These are phyloP conservation scores for Apogon hyalosoma DNA, from an alignment of 2,797 vertebrate genomes.

Conservation along the genomic window DNA sequence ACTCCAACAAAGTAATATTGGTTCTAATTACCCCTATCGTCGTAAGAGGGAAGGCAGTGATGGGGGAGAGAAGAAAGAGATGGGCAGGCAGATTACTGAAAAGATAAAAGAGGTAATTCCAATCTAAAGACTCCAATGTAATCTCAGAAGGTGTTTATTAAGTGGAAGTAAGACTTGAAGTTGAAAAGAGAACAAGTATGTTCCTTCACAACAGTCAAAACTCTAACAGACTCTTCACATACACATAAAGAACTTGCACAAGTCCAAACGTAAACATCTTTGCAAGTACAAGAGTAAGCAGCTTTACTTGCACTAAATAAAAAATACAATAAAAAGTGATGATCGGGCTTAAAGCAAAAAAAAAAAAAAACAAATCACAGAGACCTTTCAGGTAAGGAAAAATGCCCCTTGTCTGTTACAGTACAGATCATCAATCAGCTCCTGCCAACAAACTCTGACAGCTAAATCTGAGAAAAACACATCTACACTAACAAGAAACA, in stretches of 20 bases:
- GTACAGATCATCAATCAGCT: constrained; percentile 44
- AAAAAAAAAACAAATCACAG: not conserved
- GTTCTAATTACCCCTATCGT: constrained; percentile 58
- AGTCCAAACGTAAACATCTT: constrained; percentile 42
- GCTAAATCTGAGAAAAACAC: constrained; percentile 46
- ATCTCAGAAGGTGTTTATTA: constrained; percentile 34
- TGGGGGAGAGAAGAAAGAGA: constrained; percentile 5
- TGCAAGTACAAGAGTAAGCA: constrained; percentile 27
- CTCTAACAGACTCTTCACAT: constrained; percentile 22
- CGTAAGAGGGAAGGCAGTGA: constrained; percentile 40
- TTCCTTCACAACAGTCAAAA: constrained; percentile 26
- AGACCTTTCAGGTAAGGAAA: constrained; percentile 39
- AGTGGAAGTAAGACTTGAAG: constrained; percentile 18
- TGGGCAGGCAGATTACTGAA: constrained; percentile 43
- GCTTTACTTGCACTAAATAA: constrained; percentile 35
- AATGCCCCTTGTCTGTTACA: constrained; percentile 33
- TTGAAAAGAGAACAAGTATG: constrained; percentile 29
- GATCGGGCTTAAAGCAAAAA: constrained; percentile 35
- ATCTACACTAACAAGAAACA: no score
- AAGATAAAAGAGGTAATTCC: constrained; percentile 61
- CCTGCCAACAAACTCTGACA: constrained; percentile 39
- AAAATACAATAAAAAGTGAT: constrained; percentile 50
- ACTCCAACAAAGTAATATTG: constrained; percentile 45
- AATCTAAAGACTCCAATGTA: constrained; percentile 50
- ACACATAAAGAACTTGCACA: constrained; percentile 27